phyloP scores from a whole-genome alignment of 2,797 vertebrate species.

The Coracias cyanogaster region DNA sequence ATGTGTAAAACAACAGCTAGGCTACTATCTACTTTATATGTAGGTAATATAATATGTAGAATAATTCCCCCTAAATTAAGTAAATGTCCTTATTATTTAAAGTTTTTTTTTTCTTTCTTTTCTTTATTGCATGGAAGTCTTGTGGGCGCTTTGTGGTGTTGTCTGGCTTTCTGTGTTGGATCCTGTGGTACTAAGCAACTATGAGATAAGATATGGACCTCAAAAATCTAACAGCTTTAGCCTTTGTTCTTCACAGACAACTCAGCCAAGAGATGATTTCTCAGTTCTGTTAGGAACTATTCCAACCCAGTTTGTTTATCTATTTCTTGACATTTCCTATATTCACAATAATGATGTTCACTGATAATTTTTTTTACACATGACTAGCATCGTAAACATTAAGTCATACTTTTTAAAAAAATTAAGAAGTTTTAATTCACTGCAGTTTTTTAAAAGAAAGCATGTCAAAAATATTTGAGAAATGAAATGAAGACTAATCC shows the following conservation, averaged over 20 bases:
- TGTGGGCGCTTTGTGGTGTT: not conserved
- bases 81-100: not conserved
- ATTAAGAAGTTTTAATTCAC: not conserved
- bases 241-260: not conserved
- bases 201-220: not conserved
- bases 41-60: not conserved
- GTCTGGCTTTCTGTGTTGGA: not conserved
- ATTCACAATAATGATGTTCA: not conserved
- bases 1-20: not conserved
- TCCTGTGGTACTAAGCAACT: not conserved
- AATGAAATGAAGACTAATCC: not conserved
- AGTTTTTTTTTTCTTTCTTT: no score
- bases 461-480: not conserved
- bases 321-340: not conserved
- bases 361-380: not conserved
- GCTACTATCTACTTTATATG: not conserved
- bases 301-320: not conserved
- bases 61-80: not conserved
- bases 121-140: not conserved
- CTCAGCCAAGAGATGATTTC: not conserved
- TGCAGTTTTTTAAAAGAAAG: not conserved
- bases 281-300: not conserved
- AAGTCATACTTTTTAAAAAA: not conserved
- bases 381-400: not conserved
- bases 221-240: not conserved